phyloP scores from a whole-genome alignment of 2,113 vertebrate species.

The Pachyramphus minor region DNA sequence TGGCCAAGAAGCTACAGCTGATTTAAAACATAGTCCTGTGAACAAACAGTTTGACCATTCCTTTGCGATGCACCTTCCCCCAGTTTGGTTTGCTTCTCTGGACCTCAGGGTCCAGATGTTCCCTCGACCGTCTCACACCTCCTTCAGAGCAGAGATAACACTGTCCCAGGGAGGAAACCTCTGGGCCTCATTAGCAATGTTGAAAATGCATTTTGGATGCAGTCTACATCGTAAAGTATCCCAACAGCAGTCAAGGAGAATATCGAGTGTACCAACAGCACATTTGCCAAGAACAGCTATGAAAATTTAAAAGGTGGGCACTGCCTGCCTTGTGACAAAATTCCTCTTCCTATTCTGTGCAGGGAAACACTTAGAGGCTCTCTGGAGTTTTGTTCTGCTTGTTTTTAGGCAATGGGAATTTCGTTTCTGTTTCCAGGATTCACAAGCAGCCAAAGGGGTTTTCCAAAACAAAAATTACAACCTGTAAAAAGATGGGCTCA shows the following conservation, averaged over 20 bases:
- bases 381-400: background rate
- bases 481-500: background rate
- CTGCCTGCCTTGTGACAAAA: background rate
- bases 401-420: background rate
- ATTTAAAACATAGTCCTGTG: background rate
- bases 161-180: background rate
- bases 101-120: background rate
- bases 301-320: background rate
- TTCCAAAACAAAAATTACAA: background rate
- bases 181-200: background rate
- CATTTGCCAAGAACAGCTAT: background rate
- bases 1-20: background rate
- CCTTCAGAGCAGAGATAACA: background rate
- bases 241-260: background rate
- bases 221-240: background rate
- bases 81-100: background rate
- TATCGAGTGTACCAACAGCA: background rate
- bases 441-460: background rate
- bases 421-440: background rate
- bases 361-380: background rate
- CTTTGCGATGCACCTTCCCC: background rate
- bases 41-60: accelerated
- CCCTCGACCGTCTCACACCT: background rate
- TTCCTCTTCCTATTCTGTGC: background rate
- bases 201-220: constrained; percentile 1